Percentiles rank a stretch among this genome's conserved stretches.
Evolutionary conservation across 2,797 vertebrate species (phyloP).

Genomic region (Rousettus madagascariensis): DNA sequence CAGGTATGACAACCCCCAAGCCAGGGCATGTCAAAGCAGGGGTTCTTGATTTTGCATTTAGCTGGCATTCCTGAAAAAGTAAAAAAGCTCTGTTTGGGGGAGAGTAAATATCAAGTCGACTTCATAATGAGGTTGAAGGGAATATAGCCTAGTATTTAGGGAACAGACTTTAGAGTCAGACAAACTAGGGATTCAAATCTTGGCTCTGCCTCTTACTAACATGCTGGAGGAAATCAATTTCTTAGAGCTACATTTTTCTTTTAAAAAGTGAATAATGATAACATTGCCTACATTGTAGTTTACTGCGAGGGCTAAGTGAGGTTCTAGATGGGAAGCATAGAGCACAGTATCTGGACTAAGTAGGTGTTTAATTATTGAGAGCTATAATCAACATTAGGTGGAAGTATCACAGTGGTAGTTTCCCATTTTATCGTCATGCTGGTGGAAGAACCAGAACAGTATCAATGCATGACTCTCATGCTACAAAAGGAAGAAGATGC

Average conservation of each 20-base stretch:
- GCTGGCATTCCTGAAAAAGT: slow-evolving; percentile 87
- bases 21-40: slow-evolving; percentile 87
- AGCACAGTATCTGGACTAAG: not conserved
- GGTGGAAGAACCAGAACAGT: slow-evolving; percentile 6
- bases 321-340: slow-evolving; percentile 26
- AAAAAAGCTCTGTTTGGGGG: slow-evolving; percentile 40
- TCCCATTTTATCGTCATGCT: slow-evolving; percentile 44
- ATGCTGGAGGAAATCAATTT: not conserved
- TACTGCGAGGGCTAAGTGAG: not conserved
- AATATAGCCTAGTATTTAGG: not conserved
- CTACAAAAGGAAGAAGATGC: not conserved
- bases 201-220: not conserved
- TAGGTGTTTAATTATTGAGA: not conserved
- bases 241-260: not conserved
- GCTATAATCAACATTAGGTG: not conserved
- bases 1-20: slow-evolving; percentile 84
- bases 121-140: not conserved
- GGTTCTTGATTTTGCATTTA: slow-evolving; percentile 86
- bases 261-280: not conserved
- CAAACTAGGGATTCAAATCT: not conserved
- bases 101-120: slow-evolving; percentile 30
- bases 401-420: not conserved
- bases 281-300: not conserved
- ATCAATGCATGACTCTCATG: slow-evolving; percentile 55
- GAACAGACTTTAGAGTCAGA: not conserved